phyloP scores from a whole-genome alignment of 2,888 invertebrate genomes.

The Tetanocera ferruginea region DNA sequence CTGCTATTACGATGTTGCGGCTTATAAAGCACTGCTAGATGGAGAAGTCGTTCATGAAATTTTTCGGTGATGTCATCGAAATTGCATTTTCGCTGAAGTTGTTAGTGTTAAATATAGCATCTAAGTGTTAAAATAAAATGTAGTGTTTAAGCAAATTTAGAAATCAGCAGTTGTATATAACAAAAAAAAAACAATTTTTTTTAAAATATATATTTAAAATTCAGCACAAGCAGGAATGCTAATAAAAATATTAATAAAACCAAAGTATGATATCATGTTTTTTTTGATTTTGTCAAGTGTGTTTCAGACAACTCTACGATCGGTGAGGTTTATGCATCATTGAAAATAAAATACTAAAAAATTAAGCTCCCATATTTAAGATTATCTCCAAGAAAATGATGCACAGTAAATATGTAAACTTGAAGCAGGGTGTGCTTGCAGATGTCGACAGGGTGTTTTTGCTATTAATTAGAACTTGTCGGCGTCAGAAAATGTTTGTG shows the following conservation, averaged over 20 bases:
- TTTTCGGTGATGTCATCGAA: not conserved
- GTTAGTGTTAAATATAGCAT: constrained; percentile 3
- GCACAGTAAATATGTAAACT: no score
- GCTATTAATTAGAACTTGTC: no score
- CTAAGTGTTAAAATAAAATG: not conserved
- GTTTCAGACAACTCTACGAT: no score
- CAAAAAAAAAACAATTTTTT: not conserved
- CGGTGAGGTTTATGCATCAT: no score
- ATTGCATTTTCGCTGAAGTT: not conserved
- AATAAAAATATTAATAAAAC: not conserved
- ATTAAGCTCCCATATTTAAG: no score
- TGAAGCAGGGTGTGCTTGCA: no score
- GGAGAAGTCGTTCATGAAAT: not conserved
- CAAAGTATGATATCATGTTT: no score
- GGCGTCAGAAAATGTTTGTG: no score
- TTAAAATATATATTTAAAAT: not conserved
- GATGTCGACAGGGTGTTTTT: no score
- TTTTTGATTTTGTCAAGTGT: no score
- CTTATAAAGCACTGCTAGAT: not conserved
- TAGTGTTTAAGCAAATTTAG: not conserved
- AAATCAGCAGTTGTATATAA: not conserved
- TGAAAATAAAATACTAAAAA: no score
- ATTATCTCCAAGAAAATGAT: no score
- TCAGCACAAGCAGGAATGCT: not conserved
- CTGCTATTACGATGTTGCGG: constrained; percentile 30